Percentiles rank a stretch among this genome's conserved stretches.
Conservation (phyloP, 2,113 vertebrate species). For the Istiophorus platypterus region DNA sequence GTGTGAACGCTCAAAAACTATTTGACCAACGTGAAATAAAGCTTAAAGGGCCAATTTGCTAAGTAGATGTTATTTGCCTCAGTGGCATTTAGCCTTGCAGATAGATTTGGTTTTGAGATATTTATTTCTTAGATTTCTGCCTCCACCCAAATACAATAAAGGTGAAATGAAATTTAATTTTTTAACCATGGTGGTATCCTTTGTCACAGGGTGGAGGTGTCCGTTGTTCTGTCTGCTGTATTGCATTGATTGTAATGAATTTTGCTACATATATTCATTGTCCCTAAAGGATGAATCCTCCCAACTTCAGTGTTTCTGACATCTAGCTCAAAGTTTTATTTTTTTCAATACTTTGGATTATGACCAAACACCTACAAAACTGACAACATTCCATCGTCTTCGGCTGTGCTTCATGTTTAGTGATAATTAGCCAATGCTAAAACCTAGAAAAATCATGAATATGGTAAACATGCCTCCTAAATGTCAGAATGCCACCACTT, state of each 20-base stretch:
- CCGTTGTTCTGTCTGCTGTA: no score
- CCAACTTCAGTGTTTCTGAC: not conserved
- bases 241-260: not conserved
- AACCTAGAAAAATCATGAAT: not conserved
- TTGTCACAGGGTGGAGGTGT: no score
- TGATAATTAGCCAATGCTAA: not conserved
- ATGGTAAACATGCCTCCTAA: no score
- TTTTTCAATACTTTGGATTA: not conserved
- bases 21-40: conserved; percentile 47
- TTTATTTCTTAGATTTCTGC: not conserved
- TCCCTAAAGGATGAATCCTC: not conserved
- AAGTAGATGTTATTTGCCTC: not conserved
- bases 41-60: conserved; percentile 33
- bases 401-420: not conserved
- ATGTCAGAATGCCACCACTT: no score
- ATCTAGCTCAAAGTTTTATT: not conserved
- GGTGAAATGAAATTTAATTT: not conserved
- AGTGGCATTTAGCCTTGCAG: not conserved
- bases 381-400: not conserved
- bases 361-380: not conserved
- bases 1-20: conserved; percentile 9
- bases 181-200: no score
- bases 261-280: no score
- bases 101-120: not conserved
- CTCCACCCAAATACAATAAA: not conserved